Evolutionary conservation across 1,140 invertebrate species (phyloP), one percentile per base, ranked within the genome.

Genomic region (Trachelipus rathkii): DNA sequence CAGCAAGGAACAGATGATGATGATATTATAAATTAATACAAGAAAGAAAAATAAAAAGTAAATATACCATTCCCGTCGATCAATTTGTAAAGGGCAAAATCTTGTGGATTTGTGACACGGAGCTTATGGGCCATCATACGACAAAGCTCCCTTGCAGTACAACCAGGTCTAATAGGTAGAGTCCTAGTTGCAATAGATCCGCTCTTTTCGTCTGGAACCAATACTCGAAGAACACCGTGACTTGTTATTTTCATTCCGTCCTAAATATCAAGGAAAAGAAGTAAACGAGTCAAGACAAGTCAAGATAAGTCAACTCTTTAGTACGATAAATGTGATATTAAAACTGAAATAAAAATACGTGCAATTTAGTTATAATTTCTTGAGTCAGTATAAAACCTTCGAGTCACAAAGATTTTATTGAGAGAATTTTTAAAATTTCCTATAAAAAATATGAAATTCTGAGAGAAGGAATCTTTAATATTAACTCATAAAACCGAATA

Each of bases 41-140:
- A 21, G 71, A 6, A 33, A 33, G 33, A 33, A 33, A 33, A 6
- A n/a, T n/a, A 33, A 33, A 33, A 33, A 33, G 33, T 33, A 50
- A 24, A 78, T 71, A 74, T 71, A 82, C 79, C 74, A 43, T 95
- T 92, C 81, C 93, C 94, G 83, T 95, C 91, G 24, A 94, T 91
- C 44, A 97, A 86, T 82, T 93, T 92, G 84, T 94, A 97, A n/a
- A 98, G 88, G 24, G 93, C 94, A 85, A 97, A 98, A 85, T 97
- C 95, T 85, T 97, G 95, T 43, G 95, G 94, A 87, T 97, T 97
- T 11, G 95, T 97, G 60, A 97, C 94, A 82, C 92, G 88, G 74
- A 95, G 92, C 84, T 96, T 95, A 83, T 96, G 94, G 0, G 95
- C 95, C 77, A 97, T 93, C 81, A 96, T 93, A 69, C 93, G 91